These are phyloP conservation scores for Polyploca ridens DNA, from an alignment of 2,888 invertebrate genomes.

Conservation along the genomic window DNA sequence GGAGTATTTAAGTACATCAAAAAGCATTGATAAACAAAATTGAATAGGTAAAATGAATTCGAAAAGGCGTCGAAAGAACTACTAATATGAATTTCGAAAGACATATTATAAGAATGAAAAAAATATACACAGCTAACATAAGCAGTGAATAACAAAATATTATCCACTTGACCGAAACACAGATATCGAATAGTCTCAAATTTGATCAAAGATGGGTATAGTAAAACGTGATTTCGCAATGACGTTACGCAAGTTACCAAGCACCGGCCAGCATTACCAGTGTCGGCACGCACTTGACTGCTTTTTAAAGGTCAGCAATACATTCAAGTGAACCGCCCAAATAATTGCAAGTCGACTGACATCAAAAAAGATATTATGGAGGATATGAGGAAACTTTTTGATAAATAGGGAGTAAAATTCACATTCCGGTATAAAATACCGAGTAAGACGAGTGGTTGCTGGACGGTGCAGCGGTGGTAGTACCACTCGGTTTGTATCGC, in stretches of 20 bases:
- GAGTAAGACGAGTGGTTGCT: too few relatives aligned
- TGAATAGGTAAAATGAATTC: neutral
- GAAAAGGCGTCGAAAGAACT: too few relatives aligned
- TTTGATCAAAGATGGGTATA: slow-evolving; percentile 3
- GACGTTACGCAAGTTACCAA: neutral
- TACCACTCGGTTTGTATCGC: too few relatives aligned
- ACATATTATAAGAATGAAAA: neutral
- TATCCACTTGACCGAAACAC: neutral
- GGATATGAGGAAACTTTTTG: too few relatives aligned
- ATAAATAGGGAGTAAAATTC: too few relatives aligned
- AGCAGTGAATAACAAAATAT: neutral
- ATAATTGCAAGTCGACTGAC: neutral
- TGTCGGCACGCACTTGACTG: too few relatives aligned
- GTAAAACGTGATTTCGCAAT: neutral
- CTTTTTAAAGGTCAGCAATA: too few relatives aligned
- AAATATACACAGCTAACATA: neutral
- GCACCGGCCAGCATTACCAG: too few relatives aligned
- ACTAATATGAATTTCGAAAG: neutral
- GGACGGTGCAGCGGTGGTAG: too few relatives aligned
- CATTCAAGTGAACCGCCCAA: too few relatives aligned
- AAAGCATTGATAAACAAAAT: slow-evolving; percentile 1
- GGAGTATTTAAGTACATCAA: slow-evolving; percentile 17
- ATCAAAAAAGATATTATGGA: too few relatives aligned
- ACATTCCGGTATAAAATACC: too few relatives aligned
- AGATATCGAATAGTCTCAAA: neutral